Percentiles rank a stretch among this genome's conserved stretches.
Conservation (phyloP, 2,888 invertebrate species). For the Orthonychiurus folsomi region DNA sequence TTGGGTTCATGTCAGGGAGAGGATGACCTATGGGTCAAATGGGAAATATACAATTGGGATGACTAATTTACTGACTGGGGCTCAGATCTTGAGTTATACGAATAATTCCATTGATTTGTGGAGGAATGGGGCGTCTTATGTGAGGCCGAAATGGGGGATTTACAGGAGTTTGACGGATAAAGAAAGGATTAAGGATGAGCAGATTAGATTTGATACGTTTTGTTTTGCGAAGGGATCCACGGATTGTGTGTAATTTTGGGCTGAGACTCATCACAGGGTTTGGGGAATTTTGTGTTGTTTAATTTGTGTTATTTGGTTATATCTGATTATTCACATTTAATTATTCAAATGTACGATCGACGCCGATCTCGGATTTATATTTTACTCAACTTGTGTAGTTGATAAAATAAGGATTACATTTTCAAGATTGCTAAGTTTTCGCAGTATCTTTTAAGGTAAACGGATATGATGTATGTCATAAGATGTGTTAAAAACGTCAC, state of each 20-base stretch:
- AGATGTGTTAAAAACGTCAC: no score
- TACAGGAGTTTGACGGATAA: constrained; percentile 32
- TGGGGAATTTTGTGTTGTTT: no score
- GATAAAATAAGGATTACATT: no score
- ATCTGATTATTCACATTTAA: no score
- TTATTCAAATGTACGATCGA: no score
- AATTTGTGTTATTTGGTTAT: no score
- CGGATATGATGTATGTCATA: no score
- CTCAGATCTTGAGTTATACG: neutral
- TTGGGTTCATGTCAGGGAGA: constrained; percentile 31
- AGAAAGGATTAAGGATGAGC: constrained; percentile 26
- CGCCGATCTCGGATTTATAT: no score
- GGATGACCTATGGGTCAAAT: constrained; percentile 18
- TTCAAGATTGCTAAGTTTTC: no score
- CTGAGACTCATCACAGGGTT: no score
- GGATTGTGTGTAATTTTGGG: constrained; percentile 13
- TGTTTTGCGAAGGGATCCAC: constrained; percentile 29
- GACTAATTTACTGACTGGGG: neutral
- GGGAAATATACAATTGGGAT: constrained; percentile 8
- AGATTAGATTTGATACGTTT: constrained; percentile 28
- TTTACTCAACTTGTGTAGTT: no score
- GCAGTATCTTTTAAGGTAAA: no score
- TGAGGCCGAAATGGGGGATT: constrained; percentile 35
- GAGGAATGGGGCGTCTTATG: constrained; percentile 17
- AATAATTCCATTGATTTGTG: constrained; percentile 13